Evolutionary conservation across 1,140 invertebrate species (phyloP), one percentile per base, ranked within the genome.

Genomic region (Berghia stephanieae): DNA sequence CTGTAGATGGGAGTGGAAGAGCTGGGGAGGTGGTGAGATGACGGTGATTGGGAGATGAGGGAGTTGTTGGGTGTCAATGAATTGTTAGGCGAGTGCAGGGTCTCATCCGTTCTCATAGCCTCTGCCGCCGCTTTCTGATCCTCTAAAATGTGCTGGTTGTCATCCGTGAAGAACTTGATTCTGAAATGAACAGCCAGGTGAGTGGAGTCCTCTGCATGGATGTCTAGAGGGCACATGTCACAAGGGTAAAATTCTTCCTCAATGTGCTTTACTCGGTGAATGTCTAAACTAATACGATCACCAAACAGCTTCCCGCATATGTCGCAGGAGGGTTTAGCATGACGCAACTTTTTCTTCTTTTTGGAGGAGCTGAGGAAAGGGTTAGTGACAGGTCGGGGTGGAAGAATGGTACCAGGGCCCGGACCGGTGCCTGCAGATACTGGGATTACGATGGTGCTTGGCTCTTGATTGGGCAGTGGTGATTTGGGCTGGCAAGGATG

Each of bases 201-300:
- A n/a, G 46, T 38, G 31, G 57, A 21, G 42, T 76, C 74, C 1
- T n/a, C 24, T 10, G 40, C 63, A 2, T 76, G 42, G 8, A 44
- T 31, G 5, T 60, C 57, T 2, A 34, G n/a, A 2, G 27, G 43
- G 44, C 74, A 76, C 74, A 76, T 76, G 31, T 76, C 74, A 43
- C 74, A 76, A 5, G 74, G 74, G 44, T 76, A 76, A n/a, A 76
- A n/a, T n/a, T 76, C 74, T 44, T 76, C 74, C 31, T 76, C 74
- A 10, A 76, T 76, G 44, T 76, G 74, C 36, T 76, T 76, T 24
- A 76, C 74, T 27, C 74, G 57, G 34, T 76, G 74, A 34, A 76
- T 76, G 31, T 76, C 74, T 44, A 76, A 60, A 38, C 74, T 76
- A 38, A 76, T 76, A 21, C 74, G 38, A 31, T 76, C 74, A 2